A percentile compares a stretch with the other conserved stretches of the same genome.
These are phyloP conservation scores for Microtus oregoni DNA, from an alignment of 2,113 vertebrate genomes.

Conservation along the genomic window DNA sequence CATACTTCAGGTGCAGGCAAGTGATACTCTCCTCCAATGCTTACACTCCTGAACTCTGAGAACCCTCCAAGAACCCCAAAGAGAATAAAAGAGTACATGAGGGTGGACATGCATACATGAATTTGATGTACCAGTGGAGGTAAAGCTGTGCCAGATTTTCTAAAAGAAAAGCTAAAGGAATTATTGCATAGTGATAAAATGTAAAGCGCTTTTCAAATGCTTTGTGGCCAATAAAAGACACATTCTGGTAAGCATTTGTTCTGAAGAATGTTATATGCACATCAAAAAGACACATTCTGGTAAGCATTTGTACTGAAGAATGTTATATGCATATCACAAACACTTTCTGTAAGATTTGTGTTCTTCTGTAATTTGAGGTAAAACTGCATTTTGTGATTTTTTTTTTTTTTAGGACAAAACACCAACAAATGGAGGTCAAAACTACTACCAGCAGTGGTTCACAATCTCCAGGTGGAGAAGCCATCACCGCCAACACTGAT, in stretches of 20 bases:
- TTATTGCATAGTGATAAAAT: background rate
- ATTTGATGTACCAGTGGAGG: background rate
- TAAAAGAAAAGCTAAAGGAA: conserved; percentile 8
- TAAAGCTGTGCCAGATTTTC: conserved; percentile 23
- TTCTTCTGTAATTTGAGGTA: background rate
- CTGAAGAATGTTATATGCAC: background rate
- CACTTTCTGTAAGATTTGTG: background rate
- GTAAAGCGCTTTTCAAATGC: background rate
- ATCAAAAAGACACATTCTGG: background rate
- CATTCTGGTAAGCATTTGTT: background rate
- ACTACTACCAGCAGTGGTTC: background rate
- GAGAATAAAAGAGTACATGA: background rate
- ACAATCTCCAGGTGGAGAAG: background rate
- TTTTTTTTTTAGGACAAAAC: background rate
- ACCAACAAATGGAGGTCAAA: background rate
- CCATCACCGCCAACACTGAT: background rate
- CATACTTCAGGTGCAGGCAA: background rate
- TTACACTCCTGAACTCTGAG: conserved; percentile 49
- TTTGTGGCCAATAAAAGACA: conserved; percentile 10
- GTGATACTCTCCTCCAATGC: background rate
- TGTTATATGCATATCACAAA: background rate
- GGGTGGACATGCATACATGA: background rate
- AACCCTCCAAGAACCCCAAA: background rate
- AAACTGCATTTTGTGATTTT: background rate
- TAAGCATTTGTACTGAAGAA: background rate